Conservation (phyloP, 2,113 vertebrate genomes). For the Phrynosoma platyrhinos region DNA sequence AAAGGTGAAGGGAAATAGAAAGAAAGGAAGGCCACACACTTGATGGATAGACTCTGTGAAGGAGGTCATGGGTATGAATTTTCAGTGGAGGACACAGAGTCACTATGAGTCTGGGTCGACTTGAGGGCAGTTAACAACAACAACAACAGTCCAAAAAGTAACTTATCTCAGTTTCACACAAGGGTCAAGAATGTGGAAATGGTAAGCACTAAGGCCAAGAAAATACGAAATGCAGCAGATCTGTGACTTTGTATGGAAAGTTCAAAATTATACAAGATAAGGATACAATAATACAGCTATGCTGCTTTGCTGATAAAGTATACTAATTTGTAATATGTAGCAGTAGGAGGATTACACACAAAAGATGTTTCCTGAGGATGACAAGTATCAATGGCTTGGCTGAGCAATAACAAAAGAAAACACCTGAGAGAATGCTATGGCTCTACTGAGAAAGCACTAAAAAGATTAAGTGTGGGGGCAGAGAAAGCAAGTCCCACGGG, state of each 20-base stretch:
- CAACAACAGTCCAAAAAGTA: too few relatives aligned
- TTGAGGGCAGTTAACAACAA: too few relatives aligned
- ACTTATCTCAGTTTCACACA: too few relatives aligned
- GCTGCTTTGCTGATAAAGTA: neutral
- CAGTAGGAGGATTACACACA: neutral
- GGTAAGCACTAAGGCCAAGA: neutral
- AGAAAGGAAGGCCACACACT: too few relatives aligned
- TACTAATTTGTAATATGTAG: neutral
- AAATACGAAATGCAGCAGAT: neutral
- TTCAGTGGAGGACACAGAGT: too few relatives aligned
- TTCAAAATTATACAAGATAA: neutral
- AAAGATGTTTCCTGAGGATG: neutral
- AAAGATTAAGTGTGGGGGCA: neutral
- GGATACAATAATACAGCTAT: neutral
- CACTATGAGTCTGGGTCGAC: too few relatives aligned
- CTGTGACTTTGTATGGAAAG: neutral
- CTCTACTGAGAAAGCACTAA: neutral
- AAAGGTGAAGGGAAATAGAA: too few relatives aligned
- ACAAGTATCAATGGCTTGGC: neutral
- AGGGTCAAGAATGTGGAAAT: too few relatives aligned
- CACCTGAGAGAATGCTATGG: neutral
- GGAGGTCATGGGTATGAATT: too few relatives aligned
- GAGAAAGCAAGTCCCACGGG: neutral
- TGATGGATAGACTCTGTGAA: too few relatives aligned
- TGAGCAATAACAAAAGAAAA: slow-evolving; percentile 1